These are phyloP conservation scores for Chymomyza procnemis DNA, from an alignment of 2,888 invertebrate species.

Conservation along the genomic window DNA sequence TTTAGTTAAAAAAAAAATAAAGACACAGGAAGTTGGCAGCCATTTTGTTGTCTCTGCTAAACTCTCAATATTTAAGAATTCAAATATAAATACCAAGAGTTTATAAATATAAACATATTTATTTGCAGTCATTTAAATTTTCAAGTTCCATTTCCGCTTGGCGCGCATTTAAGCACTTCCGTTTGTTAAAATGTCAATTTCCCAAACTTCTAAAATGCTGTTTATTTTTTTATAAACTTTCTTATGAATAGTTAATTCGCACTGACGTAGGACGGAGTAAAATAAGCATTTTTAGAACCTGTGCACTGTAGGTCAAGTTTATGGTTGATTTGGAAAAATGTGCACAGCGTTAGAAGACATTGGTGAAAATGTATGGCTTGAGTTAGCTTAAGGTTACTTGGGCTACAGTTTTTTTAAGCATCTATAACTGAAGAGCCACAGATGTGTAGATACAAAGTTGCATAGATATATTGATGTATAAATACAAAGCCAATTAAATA, in stretches of 20 bases:
- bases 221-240: not conserved
- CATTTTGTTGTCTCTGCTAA: not conserved
- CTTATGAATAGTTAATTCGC: conserved; percentile 19
- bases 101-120: not conserved
- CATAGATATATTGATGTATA: too few species aligned
- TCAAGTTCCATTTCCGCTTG: not conserved
- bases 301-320: too few species aligned
- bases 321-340: too few species aligned
- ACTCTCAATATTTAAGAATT: not conserved
- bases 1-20: conserved; percentile 1
- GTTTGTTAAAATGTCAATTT: conserved; percentile 21
- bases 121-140: conserved; percentile 3
- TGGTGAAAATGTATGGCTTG: too few species aligned
- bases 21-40: not conserved
- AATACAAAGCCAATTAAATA: too few species aligned
- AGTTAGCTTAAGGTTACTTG: too few species aligned
- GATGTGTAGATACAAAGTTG: too few species aligned
- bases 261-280: conserved; percentile 29
- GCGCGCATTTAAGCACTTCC: conserved; percentile 25
- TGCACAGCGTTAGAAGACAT: too few species aligned
- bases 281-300: conserved; percentile 6
- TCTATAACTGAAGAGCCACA: too few species aligned
- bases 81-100: not conserved
- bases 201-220: conserved; percentile 8
- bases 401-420: too few species aligned